Evolutionary conservation across 2,888 invertebrate species (phyloP).

Genomic region (Rhagophthalmus giganteus): DNA sequence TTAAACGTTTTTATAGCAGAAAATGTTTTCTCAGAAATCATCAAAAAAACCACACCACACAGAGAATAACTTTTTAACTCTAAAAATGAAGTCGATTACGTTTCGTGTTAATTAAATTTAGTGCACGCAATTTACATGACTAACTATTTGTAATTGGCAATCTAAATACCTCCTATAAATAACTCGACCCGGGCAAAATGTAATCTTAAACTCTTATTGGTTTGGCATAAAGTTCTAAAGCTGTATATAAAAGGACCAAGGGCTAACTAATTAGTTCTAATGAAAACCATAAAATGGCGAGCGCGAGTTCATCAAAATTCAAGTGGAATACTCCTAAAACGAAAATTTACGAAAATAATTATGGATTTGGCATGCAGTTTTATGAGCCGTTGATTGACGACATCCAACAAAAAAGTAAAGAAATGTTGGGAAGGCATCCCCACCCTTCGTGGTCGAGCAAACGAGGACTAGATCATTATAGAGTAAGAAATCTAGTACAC

Average conservation of each 20-base stretch:
- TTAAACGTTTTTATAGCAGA: no score
- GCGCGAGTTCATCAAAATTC: conserved; percentile 37
- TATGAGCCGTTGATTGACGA: conserved; percentile 89
- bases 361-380: conserved; percentile 80
- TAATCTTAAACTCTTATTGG: conserved; percentile 37
- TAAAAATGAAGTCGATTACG: no score
- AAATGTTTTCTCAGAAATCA: no score
- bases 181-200: conserved; percentile 20
- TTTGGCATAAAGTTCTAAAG: conserved; percentile 38
- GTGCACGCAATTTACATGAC: no score
- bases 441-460: conserved; percentile 77
- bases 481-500: conserved; percentile 65
- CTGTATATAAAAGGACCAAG: conserved; percentile 40
- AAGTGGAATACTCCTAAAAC: conserved; percentile 61
- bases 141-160: conserved; percentile 29
- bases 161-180: conserved; percentile 28
- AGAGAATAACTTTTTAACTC: no score
- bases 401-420: conserved; percentile 68
- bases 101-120: no score
- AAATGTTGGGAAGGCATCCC: conserved; percentile 56
- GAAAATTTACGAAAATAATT: conserved; percentile 77
- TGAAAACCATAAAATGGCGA: conserved; percentile 31
- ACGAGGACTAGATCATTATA: conserved; percentile 68
- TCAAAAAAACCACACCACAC: no score
- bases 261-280: not conserved